Evolutionary conservation across 2,888 invertebrate genomes (phyloP).

Genomic region (Andrena bicolor): DNA sequence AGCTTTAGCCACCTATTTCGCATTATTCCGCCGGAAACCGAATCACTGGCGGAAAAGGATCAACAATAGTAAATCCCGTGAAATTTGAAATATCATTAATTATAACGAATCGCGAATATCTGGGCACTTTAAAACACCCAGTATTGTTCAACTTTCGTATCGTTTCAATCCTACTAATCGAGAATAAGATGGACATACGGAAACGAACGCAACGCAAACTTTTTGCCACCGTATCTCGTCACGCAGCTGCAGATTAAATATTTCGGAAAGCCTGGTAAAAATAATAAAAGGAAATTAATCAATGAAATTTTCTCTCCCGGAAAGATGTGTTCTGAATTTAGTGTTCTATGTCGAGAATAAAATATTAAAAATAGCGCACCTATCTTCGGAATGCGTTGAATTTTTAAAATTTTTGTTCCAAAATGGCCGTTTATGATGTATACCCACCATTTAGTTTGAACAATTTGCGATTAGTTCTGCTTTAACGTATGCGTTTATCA

Average conservation of each 20-base stretch:
- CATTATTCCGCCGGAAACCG: conserved; percentile 15
- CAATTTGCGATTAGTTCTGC: conserved; percentile 8
- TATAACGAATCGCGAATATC: conserved; percentile 2
- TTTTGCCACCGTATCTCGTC: not conserved
- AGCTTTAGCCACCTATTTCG: conserved; percentile 16
- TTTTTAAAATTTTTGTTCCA: conserved; percentile 6
- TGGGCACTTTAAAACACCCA: not conserved
- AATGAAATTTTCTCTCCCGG: not conserved
- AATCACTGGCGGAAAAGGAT: conserved; percentile 28
- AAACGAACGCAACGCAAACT: too few species aligned
- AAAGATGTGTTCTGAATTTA: not conserved
- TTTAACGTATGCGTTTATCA: conserved; percentile 19
- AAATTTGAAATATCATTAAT: conserved; percentile 32
- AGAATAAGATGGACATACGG: not conserved
- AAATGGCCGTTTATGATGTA: not conserved
- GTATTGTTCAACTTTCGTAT: not conserved
- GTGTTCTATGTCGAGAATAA: not conserved
- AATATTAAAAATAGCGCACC: conserved; percentile 5
- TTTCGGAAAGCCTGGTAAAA: not conserved
- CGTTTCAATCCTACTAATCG: conserved; percentile 7
- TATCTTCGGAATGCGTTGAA: not conserved
- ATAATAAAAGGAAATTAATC: conserved; percentile 20
- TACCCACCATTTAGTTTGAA: conserved; percentile 3
- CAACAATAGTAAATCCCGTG: not conserved
- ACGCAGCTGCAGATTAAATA: not conserved